Conservation (phyloP, 2,113 vertebrate species). For the Vombatus ursinus region DNA sequence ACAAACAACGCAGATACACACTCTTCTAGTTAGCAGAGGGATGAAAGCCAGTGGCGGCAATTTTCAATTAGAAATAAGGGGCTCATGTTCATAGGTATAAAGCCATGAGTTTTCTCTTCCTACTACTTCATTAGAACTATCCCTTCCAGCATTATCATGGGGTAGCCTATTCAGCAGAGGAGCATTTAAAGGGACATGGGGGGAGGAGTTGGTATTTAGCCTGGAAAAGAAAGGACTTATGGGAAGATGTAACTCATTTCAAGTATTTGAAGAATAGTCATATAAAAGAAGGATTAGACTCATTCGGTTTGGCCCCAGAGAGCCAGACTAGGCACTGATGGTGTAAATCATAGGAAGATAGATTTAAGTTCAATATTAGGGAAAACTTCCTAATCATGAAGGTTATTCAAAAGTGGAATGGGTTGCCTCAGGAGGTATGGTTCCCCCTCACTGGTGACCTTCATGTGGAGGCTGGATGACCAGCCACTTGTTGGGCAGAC, state of each 20-base stretch:
- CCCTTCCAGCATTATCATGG: neutral
- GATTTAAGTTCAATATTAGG: neutral
- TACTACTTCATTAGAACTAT: slow-evolving; percentile 37
- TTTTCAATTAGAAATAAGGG: slow-evolving; percentile 70
- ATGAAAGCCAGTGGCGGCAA: slow-evolving; percentile 58
- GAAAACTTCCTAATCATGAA: neutral
- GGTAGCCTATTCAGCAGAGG: neutral
- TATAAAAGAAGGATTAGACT: neutral
- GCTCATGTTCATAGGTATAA: neutral
- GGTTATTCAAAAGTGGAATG: neutral
- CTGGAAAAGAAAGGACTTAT: neutral
- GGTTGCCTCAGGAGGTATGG: neutral
- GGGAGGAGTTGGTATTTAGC: neutral
- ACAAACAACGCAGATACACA: slow-evolving; percentile 9
- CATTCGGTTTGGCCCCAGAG: neutral
- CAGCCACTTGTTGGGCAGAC: neutral
- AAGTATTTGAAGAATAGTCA: neutral
- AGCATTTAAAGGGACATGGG: neutral
- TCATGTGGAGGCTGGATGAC: neutral
- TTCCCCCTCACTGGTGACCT: neutral
- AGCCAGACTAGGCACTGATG: neutral
- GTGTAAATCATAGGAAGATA: neutral
- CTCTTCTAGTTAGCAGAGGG: slow-evolving; percentile 55
- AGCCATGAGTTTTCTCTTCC: slow-evolving; percentile 20
- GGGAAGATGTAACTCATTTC: neutral